Conservation (phyloP, 2,888 invertebrate species). For the Acronicta psi region DNA sequence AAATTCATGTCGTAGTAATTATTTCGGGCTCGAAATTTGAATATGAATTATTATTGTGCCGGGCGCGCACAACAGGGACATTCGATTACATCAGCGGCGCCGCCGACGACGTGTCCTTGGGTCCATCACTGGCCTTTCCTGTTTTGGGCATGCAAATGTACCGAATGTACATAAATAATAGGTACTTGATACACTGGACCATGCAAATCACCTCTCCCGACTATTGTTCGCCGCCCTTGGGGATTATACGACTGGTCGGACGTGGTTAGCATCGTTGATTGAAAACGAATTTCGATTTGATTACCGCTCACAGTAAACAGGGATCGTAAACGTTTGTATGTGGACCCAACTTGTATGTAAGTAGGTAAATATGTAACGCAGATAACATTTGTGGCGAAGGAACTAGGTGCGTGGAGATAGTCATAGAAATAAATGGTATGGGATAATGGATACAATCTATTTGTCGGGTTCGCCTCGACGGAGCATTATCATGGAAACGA, state of each 20-base stretch:
- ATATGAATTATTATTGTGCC: slow-evolving; percentile 77
- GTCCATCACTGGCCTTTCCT: slow-evolving; percentile 63
- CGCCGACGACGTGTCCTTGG: slow-evolving; percentile 71
- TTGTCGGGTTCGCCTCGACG: slow-evolving; percentile 57
- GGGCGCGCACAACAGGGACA: slow-evolving; percentile 61
- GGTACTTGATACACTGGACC: slow-evolving; percentile 68
- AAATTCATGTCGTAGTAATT: slow-evolving; percentile 75
- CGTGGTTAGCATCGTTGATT: slow-evolving; percentile 80
- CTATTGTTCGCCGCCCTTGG: slow-evolving; percentile 85
- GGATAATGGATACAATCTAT: slow-evolving; percentile 62
- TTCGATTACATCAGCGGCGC: slow-evolving; percentile 83
- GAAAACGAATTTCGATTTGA: slow-evolving; percentile 78
- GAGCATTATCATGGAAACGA: slow-evolving; percentile 64
- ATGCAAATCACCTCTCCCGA: slow-evolving; percentile 83
- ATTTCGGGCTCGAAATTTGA: slow-evolving; percentile 77
- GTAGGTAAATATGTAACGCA: slow-evolving; percentile 45
- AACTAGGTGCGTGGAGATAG: slow-evolving; percentile 54
- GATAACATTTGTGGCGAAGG: slow-evolving; percentile 41
- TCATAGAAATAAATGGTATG: slow-evolving; percentile 60
- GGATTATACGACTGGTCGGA: slow-evolving; percentile 76
- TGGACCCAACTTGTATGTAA: slow-evolving; percentile 45
- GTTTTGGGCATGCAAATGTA: slow-evolving; percentile 85
- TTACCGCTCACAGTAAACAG: slow-evolving; percentile 66
- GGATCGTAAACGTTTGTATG: slow-evolving; percentile 65
- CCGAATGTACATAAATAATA: slow-evolving; percentile 75